phyloP scores from a whole-genome alignment of 2,888 invertebrate species.

The Beris morrisii region DNA sequence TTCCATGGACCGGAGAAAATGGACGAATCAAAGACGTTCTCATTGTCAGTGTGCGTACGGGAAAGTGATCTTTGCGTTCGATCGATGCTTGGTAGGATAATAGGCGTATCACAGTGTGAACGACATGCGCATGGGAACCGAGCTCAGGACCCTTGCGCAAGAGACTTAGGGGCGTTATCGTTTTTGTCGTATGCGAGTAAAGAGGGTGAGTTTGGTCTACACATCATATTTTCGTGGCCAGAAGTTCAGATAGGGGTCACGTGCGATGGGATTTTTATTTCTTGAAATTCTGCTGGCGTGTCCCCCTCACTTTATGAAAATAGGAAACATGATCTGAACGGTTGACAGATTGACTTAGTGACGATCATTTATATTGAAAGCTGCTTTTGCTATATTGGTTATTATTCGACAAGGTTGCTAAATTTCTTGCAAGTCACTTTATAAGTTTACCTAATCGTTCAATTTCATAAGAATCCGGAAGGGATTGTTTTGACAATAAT shows the following conservation, averaged over 20 bases:
- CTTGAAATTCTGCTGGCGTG: conserved; percentile 18
- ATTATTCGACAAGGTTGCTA: conserved; percentile 6
- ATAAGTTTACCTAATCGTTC: too few relatives aligned
- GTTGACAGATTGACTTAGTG: conserved; percentile 23
- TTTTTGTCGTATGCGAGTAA: too few relatives aligned
- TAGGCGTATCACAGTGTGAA: too few relatives aligned
- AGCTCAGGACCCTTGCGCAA: conserved; percentile 26
- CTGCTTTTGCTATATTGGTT: conserved; percentile 13
- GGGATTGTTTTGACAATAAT: too few relatives aligned
- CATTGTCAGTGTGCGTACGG: not conserved
- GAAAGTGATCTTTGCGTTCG: conserved; percentile 15
- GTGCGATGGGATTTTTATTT: conserved; percentile 38
- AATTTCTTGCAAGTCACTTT: not conserved
- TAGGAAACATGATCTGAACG: not conserved
- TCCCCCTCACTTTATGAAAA: not conserved
- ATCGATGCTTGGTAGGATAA: too few relatives aligned
- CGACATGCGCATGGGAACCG: not conserved
- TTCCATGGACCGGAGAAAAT: conserved; percentile 35
- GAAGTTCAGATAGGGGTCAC: conserved; percentile 50
- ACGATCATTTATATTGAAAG: conserved; percentile 15
- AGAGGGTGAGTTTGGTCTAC: too few relatives aligned
- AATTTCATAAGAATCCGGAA: too few relatives aligned
- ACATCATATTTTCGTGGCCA: conserved; percentile 21
- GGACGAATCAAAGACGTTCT: conserved; percentile 32
- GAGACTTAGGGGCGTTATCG: conserved; percentile 8